Evolutionary conservation across 2,888 invertebrate genomes (phyloP).

Genomic region (Drosophila mulleri): DNA sequence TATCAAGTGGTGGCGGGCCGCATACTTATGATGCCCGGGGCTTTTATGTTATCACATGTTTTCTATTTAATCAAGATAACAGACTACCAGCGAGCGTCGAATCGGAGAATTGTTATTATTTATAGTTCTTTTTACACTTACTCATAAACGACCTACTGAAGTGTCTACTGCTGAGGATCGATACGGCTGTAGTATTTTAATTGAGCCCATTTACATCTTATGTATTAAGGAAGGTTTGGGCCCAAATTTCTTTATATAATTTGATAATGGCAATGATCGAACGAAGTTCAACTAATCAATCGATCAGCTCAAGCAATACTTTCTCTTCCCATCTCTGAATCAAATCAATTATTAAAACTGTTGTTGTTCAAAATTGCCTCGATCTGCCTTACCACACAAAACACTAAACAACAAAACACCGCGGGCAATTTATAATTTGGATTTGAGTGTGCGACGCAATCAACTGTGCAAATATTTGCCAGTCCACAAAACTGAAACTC

Average conservation of each 20-base stretch:
- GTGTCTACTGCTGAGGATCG: neutral
- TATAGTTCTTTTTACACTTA: neutral
- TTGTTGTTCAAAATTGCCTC: constrained; percentile 27
- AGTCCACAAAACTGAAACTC: constrained; percentile 62
- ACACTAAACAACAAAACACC: constrained; percentile 8
- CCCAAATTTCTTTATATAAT: neutral
- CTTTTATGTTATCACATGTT: constrained; percentile 32
- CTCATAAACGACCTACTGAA: neutral
- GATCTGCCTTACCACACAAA: constrained; percentile 30
- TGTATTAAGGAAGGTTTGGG: neutral
- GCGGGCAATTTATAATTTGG: constrained; percentile 17
- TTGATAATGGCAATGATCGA: neutral
- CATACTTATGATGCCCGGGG: neutral
- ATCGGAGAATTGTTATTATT: neutral
- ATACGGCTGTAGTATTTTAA: neutral
- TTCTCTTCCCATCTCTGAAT: constrained; percentile 34
- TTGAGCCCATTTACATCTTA: neutral
- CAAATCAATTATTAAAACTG: constrained; percentile 36
- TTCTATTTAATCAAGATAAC: constrained; percentile 9
- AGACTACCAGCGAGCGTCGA: neutral
- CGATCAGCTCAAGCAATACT: constrained; percentile 7
- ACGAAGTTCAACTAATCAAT: neutral
- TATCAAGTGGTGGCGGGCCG: constrained; percentile 18
- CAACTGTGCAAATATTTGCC: constrained; percentile 67
- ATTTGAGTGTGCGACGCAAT: constrained; percentile 58